phyloP scores from a whole-genome alignment of 2,888 invertebrate genomes.

The Drosophila tanythrix region DNA sequence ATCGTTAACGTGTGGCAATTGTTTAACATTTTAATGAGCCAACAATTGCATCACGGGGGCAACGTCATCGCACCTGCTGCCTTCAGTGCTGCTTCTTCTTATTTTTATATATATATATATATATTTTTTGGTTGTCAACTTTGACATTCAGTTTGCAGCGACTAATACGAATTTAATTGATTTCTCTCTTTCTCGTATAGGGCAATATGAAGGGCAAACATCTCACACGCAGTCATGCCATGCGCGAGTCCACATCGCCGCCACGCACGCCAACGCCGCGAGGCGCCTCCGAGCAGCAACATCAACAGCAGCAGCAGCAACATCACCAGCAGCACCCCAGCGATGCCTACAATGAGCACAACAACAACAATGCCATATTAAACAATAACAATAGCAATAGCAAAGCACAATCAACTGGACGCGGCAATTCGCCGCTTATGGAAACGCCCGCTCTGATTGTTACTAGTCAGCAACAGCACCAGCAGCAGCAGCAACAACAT shows the following conservation, averaged over 20 bases:
- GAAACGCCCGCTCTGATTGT: slow-evolving; percentile 84
- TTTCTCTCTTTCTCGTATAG: slow-evolving; percentile 81
- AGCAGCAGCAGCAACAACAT: slow-evolving; percentile 65
- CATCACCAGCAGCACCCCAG: slow-evolving; percentile 54
- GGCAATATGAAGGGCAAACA: slow-evolving; percentile 91
- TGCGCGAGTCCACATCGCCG: slow-evolving; percentile 92
- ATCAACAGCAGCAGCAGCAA: slow-evolving; percentile 44
- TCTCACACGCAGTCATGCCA: slow-evolving; percentile 94
- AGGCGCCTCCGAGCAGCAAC: slow-evolving; percentile 74
- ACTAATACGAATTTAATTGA: slow-evolving; percentile 77
- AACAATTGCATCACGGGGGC: slow-evolving; percentile 71
- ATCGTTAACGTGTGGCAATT: slow-evolving; percentile 61
- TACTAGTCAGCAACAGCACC: slow-evolving; percentile 82
- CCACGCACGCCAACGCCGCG: slow-evolving; percentile 87
- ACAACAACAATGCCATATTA: slow-evolving; percentile 54
- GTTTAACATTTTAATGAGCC: slow-evolving; percentile 71
- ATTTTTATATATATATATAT: not conserved
- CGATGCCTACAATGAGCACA: slow-evolving; percentile 73
- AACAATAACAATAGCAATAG: slow-evolving; percentile 64
- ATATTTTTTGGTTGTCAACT: slow-evolving; percentile 57
- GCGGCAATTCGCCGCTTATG: slow-evolving; percentile 81
- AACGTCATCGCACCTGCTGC: slow-evolving; percentile 43
- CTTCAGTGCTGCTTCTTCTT: not conserved
- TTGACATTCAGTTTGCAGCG: slow-evolving; percentile 66
- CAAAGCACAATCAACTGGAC: slow-evolving; percentile 80